Evolutionary conservation across 2,888 invertebrate species (phyloP).

Genomic region (Caenorhabditis drosophilae): DNA sequence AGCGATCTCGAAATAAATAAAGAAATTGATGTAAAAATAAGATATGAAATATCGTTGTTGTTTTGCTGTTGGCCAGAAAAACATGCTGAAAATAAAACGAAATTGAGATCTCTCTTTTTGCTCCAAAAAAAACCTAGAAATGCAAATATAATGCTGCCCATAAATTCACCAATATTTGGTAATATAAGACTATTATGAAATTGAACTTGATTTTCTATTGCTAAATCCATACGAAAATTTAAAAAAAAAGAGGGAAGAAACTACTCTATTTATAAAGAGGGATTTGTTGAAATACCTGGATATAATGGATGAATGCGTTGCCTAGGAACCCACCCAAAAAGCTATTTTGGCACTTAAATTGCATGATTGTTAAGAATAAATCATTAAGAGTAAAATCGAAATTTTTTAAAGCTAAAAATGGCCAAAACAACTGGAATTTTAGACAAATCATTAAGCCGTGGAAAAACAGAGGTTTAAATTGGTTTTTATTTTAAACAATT

Average conservation of each 20-base stretch:
- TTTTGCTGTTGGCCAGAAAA: slow-evolving; percentile 12
- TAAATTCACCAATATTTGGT: slow-evolving; percentile 31
- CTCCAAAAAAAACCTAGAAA: slow-evolving; percentile 17
- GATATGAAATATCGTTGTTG: slow-evolving; percentile 5
- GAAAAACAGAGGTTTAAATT: slow-evolving; percentile 62
- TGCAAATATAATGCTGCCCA: slow-evolving; percentile 17
- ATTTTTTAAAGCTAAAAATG: slow-evolving; percentile 18
- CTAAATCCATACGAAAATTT: background rate
- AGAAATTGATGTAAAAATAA: slow-evolving; percentile 16
- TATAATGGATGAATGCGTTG: slow-evolving; percentile 4
- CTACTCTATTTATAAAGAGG: background rate
- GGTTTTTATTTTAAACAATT: background rate
- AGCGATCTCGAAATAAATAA: slow-evolving; percentile 20
- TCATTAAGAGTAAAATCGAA: too few species aligned
- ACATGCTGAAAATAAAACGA: slow-evolving; percentile 16
- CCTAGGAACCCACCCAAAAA: slow-evolving; percentile 2
- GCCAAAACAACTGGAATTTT: slow-evolving; percentile 59
- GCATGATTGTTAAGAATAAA: background rate
- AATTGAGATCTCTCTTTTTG: background rate
- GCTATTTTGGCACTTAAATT: too few species aligned
- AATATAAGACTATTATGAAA: slow-evolving; percentile 25
- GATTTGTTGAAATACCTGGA: too few species aligned
- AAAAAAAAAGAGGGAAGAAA: background rate
- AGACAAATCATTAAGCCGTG: slow-evolving; percentile 66
- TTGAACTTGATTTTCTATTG: background rate